Conservation (phyloP, 2,888 invertebrate genomes). For the Polyploca ridens region DNA sequence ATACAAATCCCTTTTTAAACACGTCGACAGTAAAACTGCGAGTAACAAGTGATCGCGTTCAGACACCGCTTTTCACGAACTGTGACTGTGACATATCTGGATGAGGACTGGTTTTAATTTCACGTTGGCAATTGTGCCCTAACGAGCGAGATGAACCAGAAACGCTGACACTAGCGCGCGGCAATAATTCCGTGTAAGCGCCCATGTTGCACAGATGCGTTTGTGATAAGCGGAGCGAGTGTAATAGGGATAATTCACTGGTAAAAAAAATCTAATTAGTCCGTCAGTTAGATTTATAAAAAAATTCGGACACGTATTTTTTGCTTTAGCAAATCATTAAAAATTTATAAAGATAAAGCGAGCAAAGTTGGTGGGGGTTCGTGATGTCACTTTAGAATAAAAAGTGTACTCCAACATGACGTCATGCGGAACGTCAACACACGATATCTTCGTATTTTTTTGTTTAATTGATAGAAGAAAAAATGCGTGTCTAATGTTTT, state of each 20-base stretch:
- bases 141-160: slow-evolving; percentile 78
- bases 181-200: slow-evolving; percentile 68
- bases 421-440: too few species aligned
- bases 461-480: too few species aligned
- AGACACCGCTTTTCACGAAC: background rate
- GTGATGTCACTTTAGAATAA: too few species aligned
- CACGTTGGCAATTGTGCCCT: slow-evolving; percentile 71
- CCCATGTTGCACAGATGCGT: slow-evolving; percentile 15
- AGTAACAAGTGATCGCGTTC: slow-evolving; percentile 8
- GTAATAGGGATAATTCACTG: background rate
- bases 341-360: too few species aligned
- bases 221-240: slow-evolving; percentile 44
- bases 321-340: too few species aligned
- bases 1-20: background rate
- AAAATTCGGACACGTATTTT: too few species aligned
- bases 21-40: background rate
- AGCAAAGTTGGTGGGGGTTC: too few species aligned
- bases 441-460: too few species aligned
- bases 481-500: too few species aligned
- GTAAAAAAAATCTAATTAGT: too few species aligned
- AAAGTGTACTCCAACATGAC: too few species aligned
- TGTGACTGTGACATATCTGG: slow-evolving; percentile 7
- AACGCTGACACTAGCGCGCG: slow-evolving; percentile 79
- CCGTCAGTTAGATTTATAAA: too few species aligned
- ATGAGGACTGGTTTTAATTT: slow-evolving; percentile 64